Conservation (phyloP, 2,113 vertebrate species). For the Tor tambroides region DNA sequence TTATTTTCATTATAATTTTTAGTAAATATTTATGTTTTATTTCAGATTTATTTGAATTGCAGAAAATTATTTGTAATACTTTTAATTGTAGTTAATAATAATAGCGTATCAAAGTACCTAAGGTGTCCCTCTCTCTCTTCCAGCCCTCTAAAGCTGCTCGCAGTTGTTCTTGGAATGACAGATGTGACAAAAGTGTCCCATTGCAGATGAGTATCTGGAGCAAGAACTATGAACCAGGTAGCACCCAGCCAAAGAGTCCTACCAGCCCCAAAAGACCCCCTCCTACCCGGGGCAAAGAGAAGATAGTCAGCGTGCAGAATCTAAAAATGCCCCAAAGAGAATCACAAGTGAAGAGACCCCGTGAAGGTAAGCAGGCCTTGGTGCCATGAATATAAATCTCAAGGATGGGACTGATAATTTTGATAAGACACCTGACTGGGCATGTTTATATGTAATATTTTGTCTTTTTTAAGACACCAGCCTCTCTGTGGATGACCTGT, state of each 20-base stretch:
- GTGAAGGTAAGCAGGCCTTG: constrained; percentile 77
- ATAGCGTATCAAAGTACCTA: not conserved
- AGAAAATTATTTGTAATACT: not conserved
- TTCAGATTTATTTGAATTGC: not conserved
- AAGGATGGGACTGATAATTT: not conserved
- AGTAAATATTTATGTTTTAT: not conserved
- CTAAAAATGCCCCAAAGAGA: constrained; percentile 79
- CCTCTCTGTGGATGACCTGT: constrained; percentile 84
- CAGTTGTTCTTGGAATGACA: constrained; percentile 80
- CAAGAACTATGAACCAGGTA: constrained; percentile 68
- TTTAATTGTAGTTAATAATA: not conserved
- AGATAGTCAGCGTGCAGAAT: constrained; percentile 69
- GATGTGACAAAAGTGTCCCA: constrained; percentile 7
- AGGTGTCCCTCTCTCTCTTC: not conserved
- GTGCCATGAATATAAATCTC: not conserved
- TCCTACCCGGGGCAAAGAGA: constrained; percentile 79
- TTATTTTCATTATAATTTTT: not conserved
- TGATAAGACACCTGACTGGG: not conserved
- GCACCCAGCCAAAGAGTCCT: not conserved
- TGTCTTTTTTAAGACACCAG: constrained; percentile 67
- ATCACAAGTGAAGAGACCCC: constrained; percentile 78
- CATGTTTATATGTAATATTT: not conserved
- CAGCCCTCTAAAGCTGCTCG: constrained; percentile 72
- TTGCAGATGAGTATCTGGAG: constrained; percentile 81
- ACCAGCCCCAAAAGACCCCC: constrained; percentile 60